phyloP scores from a whole-genome alignment of 2,888 invertebrate genomes.

The Tenthredo mesomela region DNA sequence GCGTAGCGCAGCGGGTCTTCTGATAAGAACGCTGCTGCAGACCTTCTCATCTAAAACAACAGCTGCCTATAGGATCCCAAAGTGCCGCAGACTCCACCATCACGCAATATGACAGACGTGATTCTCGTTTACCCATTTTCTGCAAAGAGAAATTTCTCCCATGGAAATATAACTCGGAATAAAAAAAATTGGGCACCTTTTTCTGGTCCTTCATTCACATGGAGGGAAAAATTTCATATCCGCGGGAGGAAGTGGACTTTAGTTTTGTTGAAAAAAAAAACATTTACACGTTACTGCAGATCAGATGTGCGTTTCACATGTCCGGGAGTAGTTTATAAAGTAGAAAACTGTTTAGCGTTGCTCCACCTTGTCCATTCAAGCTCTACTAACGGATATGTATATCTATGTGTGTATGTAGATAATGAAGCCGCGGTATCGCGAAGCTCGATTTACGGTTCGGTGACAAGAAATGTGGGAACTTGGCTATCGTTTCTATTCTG shows the following conservation, averaged over 20 bases:
- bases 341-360: not conserved
- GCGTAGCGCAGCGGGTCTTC: not conserved
- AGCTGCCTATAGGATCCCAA: slow-evolving; percentile 35
- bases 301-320: not conserved
- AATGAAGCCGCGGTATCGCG: slow-evolving; percentile 15
- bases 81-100: not conserved
- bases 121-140: slow-evolving; percentile 3
- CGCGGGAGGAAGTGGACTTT: not conserved
- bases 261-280: not conserved
- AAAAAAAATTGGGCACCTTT: not conserved
- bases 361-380: not conserved
- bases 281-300: not conserved
- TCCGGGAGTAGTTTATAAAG: not conserved
- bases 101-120: not conserved
- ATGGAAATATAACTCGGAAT: not conserved
- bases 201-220: not conserved
- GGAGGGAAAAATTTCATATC: not conserved
- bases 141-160: not conserved
- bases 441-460: slow-evolving; percentile 13
- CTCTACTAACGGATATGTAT: not conserved
- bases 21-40: slow-evolving; percentile 42
- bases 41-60: slow-evolving; percentile 42
- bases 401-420: not conserved
- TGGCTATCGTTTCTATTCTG: slow-evolving; percentile 19
- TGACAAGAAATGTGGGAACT: slow-evolving; percentile 17